A percentile compares a stretch with the other conserved stretches of the same genome.
Evolutionary conservation across 2,888 invertebrate species (phyloP).

Genomic region (Oscheius sp.): DNA sequence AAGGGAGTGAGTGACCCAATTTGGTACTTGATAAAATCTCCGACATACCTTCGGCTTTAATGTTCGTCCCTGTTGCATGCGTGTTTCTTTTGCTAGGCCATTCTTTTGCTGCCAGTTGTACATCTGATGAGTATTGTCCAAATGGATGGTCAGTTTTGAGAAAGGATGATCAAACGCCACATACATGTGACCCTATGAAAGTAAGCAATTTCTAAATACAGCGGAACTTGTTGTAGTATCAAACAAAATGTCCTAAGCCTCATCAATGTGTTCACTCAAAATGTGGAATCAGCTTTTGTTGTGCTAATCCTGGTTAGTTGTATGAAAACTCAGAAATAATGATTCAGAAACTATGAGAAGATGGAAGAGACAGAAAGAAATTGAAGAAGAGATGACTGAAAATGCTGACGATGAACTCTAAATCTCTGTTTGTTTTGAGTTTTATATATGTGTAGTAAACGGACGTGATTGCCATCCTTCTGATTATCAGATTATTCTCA

Average conservation of each 20-base stretch:
- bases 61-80: background rate
- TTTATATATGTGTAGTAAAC: background rate
- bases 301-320: constrained; percentile 56
- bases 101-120: background rate
- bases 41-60: background rate
- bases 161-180: constrained; percentile 52
- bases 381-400: constrained; percentile 22
- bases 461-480: too few species aligned
- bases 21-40: background rate
- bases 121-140: constrained; percentile 62
- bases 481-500: too few species aligned
- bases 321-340: background rate
- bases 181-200: constrained; percentile 59
- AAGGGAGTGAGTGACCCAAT: background rate
- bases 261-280: constrained; percentile 62
- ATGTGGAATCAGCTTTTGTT: constrained; percentile 64
- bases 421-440: too few species aligned
- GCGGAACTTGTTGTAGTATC: constrained; percentile 1
- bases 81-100: background rate
- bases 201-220: background rate
- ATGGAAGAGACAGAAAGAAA: constrained; percentile 19
- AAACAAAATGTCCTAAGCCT: constrained; percentile 60
- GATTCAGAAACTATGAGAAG: constrained; percentile 7
- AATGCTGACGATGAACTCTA: constrained; percentile 15
- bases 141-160: constrained; percentile 57